Conservation (phyloP, 2,797 vertebrate species). For the Limosa lapponica region DNA sequence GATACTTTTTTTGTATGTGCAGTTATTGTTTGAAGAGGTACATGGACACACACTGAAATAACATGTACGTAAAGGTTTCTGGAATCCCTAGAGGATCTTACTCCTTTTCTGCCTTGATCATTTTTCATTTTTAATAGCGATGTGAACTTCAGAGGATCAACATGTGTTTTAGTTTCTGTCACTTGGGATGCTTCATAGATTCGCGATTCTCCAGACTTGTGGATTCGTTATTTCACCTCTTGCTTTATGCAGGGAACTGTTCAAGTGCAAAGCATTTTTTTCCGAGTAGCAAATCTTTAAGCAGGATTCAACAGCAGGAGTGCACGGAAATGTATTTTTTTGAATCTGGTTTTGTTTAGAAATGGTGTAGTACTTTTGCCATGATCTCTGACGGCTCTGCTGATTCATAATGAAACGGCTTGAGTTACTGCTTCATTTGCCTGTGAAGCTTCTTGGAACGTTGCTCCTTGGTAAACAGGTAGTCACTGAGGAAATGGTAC, state of each 20-base stretch:
- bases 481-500: not conserved
- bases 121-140: not conserved
- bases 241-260: not conserved
- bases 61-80: not conserved
- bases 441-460: not conserved
- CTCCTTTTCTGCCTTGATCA: not conserved
- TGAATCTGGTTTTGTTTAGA: not conserved
- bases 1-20: not conserved
- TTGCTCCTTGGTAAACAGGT: not conserved
- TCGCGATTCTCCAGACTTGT: not conserved
- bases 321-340: not conserved
- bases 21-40: not conserved
- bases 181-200: not conserved
- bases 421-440: not conserved
- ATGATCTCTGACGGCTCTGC: not conserved
- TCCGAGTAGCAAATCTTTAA: not conserved
- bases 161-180: not conserved
- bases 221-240: not conserved
- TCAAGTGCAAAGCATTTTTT: not conserved
- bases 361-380: not conserved
- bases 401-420: not conserved
- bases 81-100: not conserved
- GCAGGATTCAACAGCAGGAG: not conserved
- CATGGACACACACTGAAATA: not conserved
- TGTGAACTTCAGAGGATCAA: slow-evolving; percentile 26